Evolutionary conservation across 2,113 vertebrate species (phyloP).

Genomic region (Ictalurus punctatus): DNA sequence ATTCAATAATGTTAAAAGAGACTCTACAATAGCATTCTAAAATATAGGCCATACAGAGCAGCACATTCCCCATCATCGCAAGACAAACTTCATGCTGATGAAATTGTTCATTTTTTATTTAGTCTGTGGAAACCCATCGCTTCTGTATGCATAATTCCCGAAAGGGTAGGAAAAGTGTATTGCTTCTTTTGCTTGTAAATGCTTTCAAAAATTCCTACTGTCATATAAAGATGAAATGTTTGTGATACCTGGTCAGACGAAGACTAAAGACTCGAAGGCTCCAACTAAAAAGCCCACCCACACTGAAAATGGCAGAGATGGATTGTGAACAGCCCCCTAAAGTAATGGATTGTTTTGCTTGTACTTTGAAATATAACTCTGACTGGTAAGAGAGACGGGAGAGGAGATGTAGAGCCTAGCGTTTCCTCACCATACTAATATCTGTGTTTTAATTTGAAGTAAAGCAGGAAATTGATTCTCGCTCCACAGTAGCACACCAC

Average conservation of each 20-base stretch:
- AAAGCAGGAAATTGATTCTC: conserved; percentile 47
- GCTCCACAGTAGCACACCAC: conserved; percentile 25
- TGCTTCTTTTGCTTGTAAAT: conserved; percentile 20
- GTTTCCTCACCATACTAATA: conserved; percentile 28
- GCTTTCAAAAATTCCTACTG: not conserved
- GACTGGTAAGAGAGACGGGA: not conserved
- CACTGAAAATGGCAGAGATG: conserved; percentile 17
- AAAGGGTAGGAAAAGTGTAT: not conserved
- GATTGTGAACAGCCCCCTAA: conserved; percentile 14
- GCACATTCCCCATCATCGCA: not conserved
- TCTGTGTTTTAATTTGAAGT: conserved; percentile 44
- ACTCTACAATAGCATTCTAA: not conserved
- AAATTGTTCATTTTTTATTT: not conserved
- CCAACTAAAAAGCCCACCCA: not conserved
- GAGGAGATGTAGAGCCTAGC: not conserved
- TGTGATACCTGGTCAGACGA: conserved; percentile 4
- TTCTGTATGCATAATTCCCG: not conserved
- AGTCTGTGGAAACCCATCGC: not conserved
- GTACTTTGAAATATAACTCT: conserved; percentile 21
- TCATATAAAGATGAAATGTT: conserved; percentile 8
- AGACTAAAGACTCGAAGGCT: not conserved
- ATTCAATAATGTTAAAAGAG: not conserved
- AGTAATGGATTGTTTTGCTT: conserved; percentile 27
- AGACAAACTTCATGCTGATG: not conserved
- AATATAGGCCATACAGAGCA: not conserved